Conservation (phyloP, 2,888 invertebrate species). For the Drosophila fungiperda region DNA sequence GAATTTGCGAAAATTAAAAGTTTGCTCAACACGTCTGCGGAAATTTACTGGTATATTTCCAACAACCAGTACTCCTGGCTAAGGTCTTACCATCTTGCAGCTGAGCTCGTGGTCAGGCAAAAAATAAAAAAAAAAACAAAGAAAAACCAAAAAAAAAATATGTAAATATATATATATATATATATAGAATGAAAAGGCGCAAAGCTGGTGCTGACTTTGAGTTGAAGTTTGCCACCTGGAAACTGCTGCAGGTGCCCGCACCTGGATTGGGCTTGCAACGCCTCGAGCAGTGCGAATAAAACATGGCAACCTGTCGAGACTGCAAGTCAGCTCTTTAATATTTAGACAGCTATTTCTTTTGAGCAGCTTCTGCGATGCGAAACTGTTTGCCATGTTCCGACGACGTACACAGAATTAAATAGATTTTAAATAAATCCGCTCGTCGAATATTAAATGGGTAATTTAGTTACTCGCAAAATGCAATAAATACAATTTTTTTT, state of each 20-base stretch:
- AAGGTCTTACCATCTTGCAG: conserved; percentile 20
- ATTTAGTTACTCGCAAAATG: neutral
- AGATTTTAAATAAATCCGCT: conserved; percentile 10
- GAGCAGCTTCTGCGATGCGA: conserved; percentile 11
- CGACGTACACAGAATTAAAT: conserved; percentile 8
- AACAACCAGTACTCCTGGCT: conserved; percentile 23
- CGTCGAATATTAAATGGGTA: neutral
- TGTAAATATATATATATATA: conserved; percentile 9
- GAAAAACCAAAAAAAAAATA: neutral
- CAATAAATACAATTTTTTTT: neutral
- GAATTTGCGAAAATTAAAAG: conserved; percentile 67
- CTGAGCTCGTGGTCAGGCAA: conserved; percentile 30
- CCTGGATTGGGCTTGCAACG: conserved; percentile 16
- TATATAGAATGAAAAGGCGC: conserved; percentile 10
- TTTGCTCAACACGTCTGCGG: conserved; percentile 63
- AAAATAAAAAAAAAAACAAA: neutral
- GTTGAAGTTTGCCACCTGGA: conserved; percentile 36
- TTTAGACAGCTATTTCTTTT: conserved; percentile 39
- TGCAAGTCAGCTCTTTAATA: conserved; percentile 52
- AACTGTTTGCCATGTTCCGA: conserved; percentile 4
- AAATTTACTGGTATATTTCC: conserved; percentile 59
- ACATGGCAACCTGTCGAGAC: conserved; percentile 51
- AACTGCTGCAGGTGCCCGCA: conserved; percentile 14
- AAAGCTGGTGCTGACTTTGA: conserved; percentile 35
- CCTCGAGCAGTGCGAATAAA: conserved; percentile 31